Evolutionary conservation across 2,888 invertebrate genomes (phyloP), one percentile per base, ranked within the genome.

Genomic region (Dryobotodes eremita): DNA sequence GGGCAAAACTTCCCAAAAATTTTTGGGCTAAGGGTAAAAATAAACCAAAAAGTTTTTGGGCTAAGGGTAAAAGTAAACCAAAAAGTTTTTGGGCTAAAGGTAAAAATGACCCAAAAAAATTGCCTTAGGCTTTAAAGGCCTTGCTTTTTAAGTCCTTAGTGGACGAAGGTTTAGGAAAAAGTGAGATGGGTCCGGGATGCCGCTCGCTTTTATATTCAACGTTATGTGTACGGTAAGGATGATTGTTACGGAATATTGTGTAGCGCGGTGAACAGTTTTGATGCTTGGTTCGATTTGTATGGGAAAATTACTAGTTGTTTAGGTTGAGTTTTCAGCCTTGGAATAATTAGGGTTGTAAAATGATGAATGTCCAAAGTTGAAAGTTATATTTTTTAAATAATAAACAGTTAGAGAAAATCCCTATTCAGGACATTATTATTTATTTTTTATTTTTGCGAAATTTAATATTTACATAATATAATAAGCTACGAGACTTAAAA

Each of bases 121-220:
- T 26, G 17, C 20, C 42, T 11, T 66, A 57, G 26, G 50, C 7
- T 70, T 17, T 13, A 10, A 55, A 36, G 15, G 61, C 55, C 48
- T 80, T 26, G 20, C 0, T 59, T 36, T 8, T 61, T 53, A 87
- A 88, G 88, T 94, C 94, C 92, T 93, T 88, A 89, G 89, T 77
- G 62, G 65, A 20, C 71, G 91, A 86, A 88, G 88, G 92, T 89
- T 86, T 93, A 92, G 94, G 94, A 92, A 92, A 81, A 93, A 96
- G 93, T 96, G 95, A 94, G 92, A 90, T 84, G 88, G 82, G 87
- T 42, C 78, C 90, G 91, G 95, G 94, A 93, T 90, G 87, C 74
- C 68, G 48, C 70, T 79, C 86, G 91, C 90, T 92, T 92, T 92
- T 95, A 94, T 95, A 94, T 94, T 89, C 89, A 89, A 83, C 84